Evolutionary conservation across 2,113 vertebrate species (phyloP).

Genomic region (Embiotoca jacksoni): DNA sequence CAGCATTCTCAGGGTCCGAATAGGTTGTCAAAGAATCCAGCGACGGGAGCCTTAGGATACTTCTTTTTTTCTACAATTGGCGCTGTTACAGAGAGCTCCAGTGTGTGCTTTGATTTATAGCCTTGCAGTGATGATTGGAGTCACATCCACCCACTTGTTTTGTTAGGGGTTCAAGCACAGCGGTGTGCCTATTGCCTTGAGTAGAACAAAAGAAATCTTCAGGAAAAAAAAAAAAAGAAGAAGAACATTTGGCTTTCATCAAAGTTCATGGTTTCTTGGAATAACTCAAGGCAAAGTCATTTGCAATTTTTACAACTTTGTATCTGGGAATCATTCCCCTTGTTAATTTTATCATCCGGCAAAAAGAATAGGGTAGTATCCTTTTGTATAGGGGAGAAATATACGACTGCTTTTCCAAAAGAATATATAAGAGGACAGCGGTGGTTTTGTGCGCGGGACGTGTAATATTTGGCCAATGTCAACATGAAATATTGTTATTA

Average conservation of each 20-base stretch:
- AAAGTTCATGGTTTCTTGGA: constrained; percentile 39
- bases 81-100: constrained; percentile 38
- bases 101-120: constrained; percentile 59
- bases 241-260: constrained; percentile 29
- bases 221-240: neutral
- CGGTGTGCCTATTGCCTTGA: constrained; percentile 34
- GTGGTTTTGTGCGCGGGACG: constrained; percentile 41
- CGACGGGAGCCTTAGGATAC: constrained; percentile 14
- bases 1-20: constrained; percentile 25
- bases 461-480: constrained; percentile 61
- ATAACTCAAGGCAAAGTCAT: constrained; percentile 56
- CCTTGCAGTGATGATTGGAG: constrained; percentile 36
- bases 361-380: constrained; percentile 9
- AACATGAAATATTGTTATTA: constrained; percentile 74
- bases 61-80: constrained; percentile 45
- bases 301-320: constrained; percentile 47
- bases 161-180: constrained; percentile 49
- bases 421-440: constrained; percentile 22
- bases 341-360: constrained; percentile 35
- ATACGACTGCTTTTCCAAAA: neutral
- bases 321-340: constrained; percentile 16
- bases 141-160: constrained; percentile 65
- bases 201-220: constrained; percentile 40
- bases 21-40: constrained; percentile 42
- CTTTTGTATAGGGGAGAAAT: constrained; percentile 25